phyloP scores from a whole-genome alignment of 1,140 invertebrate species.

The Microvelia longipes region DNA sequence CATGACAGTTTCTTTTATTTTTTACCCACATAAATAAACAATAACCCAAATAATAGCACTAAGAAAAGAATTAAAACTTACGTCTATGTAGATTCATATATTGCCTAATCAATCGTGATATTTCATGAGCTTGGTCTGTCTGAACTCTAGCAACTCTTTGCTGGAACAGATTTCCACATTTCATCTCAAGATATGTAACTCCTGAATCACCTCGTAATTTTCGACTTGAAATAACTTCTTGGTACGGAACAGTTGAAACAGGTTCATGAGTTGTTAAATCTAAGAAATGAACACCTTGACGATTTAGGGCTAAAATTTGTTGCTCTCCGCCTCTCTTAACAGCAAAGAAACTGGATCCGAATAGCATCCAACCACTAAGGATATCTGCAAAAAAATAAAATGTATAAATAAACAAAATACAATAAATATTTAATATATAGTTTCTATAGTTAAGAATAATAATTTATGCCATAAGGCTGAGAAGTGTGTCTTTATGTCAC shows the following conservation, averaged over 20 bases:
- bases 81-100: slow-evolving; percentile 71
- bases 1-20: too few relatives aligned
- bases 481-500: too few relatives aligned
- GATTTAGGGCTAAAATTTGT: slow-evolving; percentile 83
- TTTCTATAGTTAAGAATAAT: too few relatives aligned
- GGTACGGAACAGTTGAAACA: slow-evolving; percentile 77
- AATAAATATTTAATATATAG: too few relatives aligned
- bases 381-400: slow-evolving; percentile 51
- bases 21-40: too few relatives aligned
- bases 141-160: slow-evolving; percentile 89
- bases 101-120: slow-evolving; percentile 84
- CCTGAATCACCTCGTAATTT: slow-evolving; percentile 85
- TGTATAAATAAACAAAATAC: too few relatives aligned
- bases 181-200: slow-evolving; percentile 87
- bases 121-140: slow-evolving; percentile 91
- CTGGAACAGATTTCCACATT: slow-evolving; percentile 89
- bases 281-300: slow-evolving; percentile 83
- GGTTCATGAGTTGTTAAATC: slow-evolving; percentile 81
- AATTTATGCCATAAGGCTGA: too few relatives aligned
- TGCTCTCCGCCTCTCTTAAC: slow-evolving; percentile 67
- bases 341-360: slow-evolving; percentile 95
- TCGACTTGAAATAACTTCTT: slow-evolving; percentile 87
- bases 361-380: slow-evolving; percentile 83
- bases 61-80: too few relatives aligned
- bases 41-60: too few relatives aligned